Percentiles rank a stretch among this genome's conserved stretches.
These are phyloP conservation scores for Nasonia vitripennis DNA, from an alignment of 1,140 invertebrate species.

Conservation along the genomic window DNA sequence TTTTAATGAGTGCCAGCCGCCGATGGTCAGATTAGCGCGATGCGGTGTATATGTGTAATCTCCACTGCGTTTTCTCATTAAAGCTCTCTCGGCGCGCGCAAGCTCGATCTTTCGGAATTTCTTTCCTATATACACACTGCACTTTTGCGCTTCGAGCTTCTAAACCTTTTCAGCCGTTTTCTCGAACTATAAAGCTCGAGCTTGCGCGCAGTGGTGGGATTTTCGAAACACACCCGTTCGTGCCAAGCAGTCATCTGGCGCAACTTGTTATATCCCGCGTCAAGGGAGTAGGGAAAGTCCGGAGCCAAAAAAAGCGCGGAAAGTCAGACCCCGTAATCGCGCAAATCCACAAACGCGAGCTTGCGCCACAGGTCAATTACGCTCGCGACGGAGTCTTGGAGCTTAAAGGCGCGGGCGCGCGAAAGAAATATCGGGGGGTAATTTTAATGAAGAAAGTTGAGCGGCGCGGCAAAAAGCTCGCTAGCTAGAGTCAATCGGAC, in stretches of 20 bases:
- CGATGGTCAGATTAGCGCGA: not conserved
- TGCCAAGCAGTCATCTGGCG: no score
- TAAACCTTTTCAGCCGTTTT: no score
- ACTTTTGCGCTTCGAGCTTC: no score
- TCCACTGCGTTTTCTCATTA: not conserved
- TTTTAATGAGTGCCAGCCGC: not conserved
- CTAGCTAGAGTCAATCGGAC: not conserved
- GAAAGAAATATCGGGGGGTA: not conserved
- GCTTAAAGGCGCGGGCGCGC: no score
- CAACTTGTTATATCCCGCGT: no score
- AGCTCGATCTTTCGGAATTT: not conserved
- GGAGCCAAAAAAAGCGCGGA: not conserved
- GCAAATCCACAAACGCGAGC: not conserved
- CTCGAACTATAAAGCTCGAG: no score
- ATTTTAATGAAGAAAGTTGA: constrained; percentile 5
- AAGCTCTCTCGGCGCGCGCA: no score
- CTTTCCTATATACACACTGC: no score
- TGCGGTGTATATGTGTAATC: not conserved
- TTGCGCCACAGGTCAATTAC: not conserved
- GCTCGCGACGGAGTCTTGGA: not conserved
- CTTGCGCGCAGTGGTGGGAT: no score
- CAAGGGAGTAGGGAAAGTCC: not conserved
- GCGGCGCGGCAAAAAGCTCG: not conserved
- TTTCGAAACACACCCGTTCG: no score
- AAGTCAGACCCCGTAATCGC: not conserved